A percentile compares a stretch with the other conserved stretches of the same genome.
These are phyloP conservation scores for Oithona nana DNA, from an alignment of 2,888 invertebrate species.

Conservation along the genomic window DNA sequence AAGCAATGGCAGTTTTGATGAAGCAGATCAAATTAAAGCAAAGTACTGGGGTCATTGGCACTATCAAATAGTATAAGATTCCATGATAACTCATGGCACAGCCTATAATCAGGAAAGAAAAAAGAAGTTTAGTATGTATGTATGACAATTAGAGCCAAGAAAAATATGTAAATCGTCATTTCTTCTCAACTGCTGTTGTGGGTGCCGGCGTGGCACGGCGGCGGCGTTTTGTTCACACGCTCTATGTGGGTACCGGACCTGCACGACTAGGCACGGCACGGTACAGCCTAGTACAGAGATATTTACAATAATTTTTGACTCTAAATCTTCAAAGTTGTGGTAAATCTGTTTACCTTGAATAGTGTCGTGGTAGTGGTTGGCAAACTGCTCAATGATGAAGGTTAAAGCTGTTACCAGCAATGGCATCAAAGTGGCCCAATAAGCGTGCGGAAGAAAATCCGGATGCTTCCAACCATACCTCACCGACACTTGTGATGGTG, in stretches of 20 bases:
- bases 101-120: too few species aligned
- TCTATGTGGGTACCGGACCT: too few species aligned
- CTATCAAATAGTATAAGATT: neutral
- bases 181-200: too few species aligned
- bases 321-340: too few species aligned
- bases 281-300: too few species aligned
- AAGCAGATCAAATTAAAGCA: neutral
- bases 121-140: neutral
- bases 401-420: neutral
- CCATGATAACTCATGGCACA: neutral
- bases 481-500: neutral
- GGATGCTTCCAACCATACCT: neutral
- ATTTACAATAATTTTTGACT: too few species aligned
- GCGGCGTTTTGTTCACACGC: too few species aligned
- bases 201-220: too few species aligned
- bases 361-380: neutral
- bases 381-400: neutral
- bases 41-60: neutral
- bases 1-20: neutral
- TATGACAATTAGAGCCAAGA: too few species aligned
- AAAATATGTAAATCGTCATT: too few species aligned
- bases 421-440: neutral
- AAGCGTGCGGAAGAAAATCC: neutral
- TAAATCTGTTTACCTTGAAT: too few species aligned
- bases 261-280: too few species aligned